Evolutionary conservation across 92 coral and sea anemone genomes (phyloP), one percentile per base, ranked within the genome.

Genomic region (Parazoanthus atlanticus): DNA sequence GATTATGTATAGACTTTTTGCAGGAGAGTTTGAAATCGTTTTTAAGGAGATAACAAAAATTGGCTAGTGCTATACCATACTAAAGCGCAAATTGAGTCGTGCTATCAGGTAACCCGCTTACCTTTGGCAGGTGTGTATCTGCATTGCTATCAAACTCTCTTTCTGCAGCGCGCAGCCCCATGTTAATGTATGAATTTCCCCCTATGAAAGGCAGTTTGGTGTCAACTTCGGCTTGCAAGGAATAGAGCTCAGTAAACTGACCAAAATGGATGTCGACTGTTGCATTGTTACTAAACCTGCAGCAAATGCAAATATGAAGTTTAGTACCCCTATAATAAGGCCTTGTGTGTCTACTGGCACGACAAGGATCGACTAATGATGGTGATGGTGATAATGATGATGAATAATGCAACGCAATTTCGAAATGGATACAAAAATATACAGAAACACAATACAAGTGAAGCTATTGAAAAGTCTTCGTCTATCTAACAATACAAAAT

Each of bases 211-310:
- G 76, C 38, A 82, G 5, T 26, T 31, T 36, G 8, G 86, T 82
- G 61, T 82, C 76, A 3, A 82, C 23, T 41, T 82, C 86, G 17
- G 76, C 76, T 67, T 82, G 86, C 15, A 82, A 38, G 25, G 74
- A 34, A 5, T 19, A 11, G 11, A 82, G 76, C 61, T 66, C 76
- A 69, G 3, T 5, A 30, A 25, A 82, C 28, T 82, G 76, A 21
- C 77, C 86, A 70, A 82, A 82, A 10, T 66, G 86, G 25, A 82
- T 82, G 49, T 82, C 86, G 25, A 82, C 86, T 28, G 49, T 65
- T 13, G 86, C 77, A 4, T 34, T 11, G 64, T 82, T 47, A 46
- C 86, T 82, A 72, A 82, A 82, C 38, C 86, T 82, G 83, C 47
- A 23, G 47, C 9, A 47, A 76, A 76, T 5, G 54, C 23, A 21